Conservation (phyloP, 2,797 vertebrate species). For the Merluccius polli region DNA sequence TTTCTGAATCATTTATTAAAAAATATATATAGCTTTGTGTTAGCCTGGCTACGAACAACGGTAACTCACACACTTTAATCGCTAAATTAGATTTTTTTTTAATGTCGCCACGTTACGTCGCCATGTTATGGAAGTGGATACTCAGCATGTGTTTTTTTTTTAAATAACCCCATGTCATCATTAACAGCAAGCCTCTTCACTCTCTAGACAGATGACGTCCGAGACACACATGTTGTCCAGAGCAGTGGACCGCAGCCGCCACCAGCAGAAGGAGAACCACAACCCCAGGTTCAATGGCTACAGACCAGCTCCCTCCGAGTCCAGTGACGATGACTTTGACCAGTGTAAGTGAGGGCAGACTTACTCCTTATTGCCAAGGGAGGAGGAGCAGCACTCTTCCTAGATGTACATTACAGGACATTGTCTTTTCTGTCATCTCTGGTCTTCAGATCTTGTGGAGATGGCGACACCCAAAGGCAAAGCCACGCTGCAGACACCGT, state of each 20-base stretch:
- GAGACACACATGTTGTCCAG: not conserved
- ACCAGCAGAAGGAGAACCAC: conserved; percentile 60
- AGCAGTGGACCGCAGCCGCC: not conserved
- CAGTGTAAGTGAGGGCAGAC: conserved; percentile 66
- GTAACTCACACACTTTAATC: not conserved
- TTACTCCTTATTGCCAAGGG: not conserved
- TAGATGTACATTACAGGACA: not conserved
- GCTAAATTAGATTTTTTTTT: too few species aligned
- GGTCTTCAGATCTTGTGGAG: conserved; percentile 57
- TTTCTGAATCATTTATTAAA: not conserved
- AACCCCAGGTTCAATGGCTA: conserved; percentile 2
- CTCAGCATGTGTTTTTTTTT: not conserved
- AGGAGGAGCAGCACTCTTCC: not conserved
- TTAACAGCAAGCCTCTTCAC: not conserved
- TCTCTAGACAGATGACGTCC: not conserved
- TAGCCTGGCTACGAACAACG: not conserved
- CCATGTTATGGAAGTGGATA: not conserved
- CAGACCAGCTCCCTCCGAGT: conserved; percentile 53
- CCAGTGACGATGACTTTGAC: conserved; percentile 78
- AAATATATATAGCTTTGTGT: not conserved
- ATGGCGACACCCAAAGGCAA: conserved; percentile 54
- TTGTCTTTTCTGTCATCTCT: conserved; percentile 13
- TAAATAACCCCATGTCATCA: not conserved
- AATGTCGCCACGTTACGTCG: too few species aligned
- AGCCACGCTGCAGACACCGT: conserved; percentile 22